phyloP scores from a whole-genome alignment of 92 coral and sea anemone genomes.

The Meandrina meandrites region DNA sequence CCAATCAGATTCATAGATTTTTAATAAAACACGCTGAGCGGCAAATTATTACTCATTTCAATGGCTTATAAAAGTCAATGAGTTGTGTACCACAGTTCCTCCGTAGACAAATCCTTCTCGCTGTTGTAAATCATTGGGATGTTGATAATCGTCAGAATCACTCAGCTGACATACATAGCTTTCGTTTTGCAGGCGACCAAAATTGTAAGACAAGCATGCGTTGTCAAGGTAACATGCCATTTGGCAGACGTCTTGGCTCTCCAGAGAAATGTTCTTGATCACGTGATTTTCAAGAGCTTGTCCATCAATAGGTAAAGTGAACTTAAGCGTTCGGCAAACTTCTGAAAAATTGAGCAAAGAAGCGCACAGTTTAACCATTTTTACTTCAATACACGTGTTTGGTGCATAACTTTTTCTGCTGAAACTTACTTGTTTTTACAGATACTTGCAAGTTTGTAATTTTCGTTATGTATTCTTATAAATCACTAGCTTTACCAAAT shows the following conservation, averaged over 20 bases:
- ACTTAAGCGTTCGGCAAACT: slow-evolving; percentile 1
- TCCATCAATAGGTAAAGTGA: neutral
- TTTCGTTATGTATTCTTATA: no score
- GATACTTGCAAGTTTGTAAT: no score
- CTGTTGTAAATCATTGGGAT: slow-evolving; percentile 2
- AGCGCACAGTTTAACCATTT: no score
- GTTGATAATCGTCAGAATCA: slow-evolving; percentile 18
- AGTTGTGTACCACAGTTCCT: slow-evolving; percentile 15
- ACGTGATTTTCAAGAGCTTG: slow-evolving; percentile 28
- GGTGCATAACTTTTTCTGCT: no score
- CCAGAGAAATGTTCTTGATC: neutral
- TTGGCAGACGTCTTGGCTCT: slow-evolving; percentile 5
- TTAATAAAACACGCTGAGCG: neutral
- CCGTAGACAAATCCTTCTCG: neutral
- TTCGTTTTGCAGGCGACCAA: neutral
- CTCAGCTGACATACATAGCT: slow-evolving; percentile 8
- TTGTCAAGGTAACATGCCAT: slow-evolving; percentile 21
- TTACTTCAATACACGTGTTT: no score
- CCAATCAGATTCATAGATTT: no score
- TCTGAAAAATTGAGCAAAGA: slow-evolving; percentile 12
- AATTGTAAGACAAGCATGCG: slow-evolving; percentile 17
- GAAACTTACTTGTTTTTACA: no score
- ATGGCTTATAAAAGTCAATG: neutral
- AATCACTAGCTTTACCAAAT: no score
- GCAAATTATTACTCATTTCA: no score